These are phyloP conservation scores for Pluvialis apricaria DNA, from an alignment of 2,113 vertebrate genomes.

Conservation along the genomic window DNA sequence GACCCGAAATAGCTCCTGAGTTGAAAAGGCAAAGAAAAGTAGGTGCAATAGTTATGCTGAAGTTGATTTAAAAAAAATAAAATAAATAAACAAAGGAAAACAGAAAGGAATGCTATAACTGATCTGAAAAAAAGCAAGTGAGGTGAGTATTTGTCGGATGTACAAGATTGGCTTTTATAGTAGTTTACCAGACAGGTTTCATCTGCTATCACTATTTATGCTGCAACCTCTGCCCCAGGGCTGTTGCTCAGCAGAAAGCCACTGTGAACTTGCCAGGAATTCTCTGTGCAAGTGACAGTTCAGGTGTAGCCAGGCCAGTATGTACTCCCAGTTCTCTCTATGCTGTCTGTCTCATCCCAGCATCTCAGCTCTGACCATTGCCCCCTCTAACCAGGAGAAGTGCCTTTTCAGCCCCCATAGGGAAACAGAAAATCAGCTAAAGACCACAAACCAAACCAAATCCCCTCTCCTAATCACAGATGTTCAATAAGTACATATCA, in stretches of 20 bases:
- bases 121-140: neutral
- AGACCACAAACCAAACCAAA: neutral
- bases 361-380: neutral
- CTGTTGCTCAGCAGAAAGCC: neutral
- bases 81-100: neutral
- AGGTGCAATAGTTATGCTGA: neutral
- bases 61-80: neutral
- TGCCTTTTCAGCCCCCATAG: neutral
- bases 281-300: neutral
- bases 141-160: neutral
- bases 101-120: neutral
- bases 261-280: fast-evolving
- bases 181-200: neutral
- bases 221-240: neutral
- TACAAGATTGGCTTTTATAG: neutral
- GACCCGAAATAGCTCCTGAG: neutral
- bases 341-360: neutral
- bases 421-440: neutral
- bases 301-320: neutral
- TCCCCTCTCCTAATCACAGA: neutral
- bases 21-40: neutral
- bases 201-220: neutral
- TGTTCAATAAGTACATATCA: neutral
- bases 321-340: neutral
- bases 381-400: neutral